Evolutionary conservation across 1,140 invertebrate species (phyloP).

Genomic region (Dreissena rostriformis): DNA sequence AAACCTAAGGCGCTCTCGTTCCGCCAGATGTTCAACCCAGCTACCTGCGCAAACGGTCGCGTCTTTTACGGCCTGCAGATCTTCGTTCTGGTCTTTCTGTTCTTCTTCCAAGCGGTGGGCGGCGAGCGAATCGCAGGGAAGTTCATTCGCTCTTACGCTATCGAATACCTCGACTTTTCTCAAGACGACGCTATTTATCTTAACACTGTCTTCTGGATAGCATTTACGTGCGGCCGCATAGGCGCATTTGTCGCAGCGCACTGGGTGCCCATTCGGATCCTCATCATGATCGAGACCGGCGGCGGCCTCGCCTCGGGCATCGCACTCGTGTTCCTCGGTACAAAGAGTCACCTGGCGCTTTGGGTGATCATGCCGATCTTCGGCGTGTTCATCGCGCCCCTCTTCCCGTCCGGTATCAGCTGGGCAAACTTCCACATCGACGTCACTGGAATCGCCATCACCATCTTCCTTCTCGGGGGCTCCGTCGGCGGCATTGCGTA

Average conservation of each 20-base stretch:
- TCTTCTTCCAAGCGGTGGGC: constrained; percentile 64
- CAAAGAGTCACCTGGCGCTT: constrained; percentile 40
- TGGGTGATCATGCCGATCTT: constrained; percentile 61
- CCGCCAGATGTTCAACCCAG: constrained; percentile 62
- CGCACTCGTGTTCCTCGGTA: constrained; percentile 58
- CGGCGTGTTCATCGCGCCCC: constrained; percentile 63
- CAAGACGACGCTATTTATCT: constrained; percentile 62
- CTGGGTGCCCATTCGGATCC: constrained; percentile 63
- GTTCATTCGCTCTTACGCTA: constrained; percentile 66
- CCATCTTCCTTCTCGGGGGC: constrained; percentile 61
- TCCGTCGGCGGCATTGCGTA: constrained; percentile 65
- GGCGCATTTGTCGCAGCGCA: constrained; percentile 59
- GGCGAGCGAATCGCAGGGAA: constrained; percentile 68
- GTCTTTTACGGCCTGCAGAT: constrained; percentile 61
- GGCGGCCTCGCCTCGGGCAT: constrained; percentile 55
- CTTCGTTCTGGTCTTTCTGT: constrained; percentile 66
- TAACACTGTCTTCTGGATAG: constrained; percentile 69
- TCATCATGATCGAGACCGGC: constrained; percentile 65
- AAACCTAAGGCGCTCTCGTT: constrained; percentile 10
- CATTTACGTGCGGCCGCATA: constrained; percentile 64
- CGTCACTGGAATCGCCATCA: constrained; percentile 65
- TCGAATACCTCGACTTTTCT: constrained; percentile 59
- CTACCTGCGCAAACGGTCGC: constrained; percentile 62
- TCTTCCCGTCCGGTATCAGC: constrained; percentile 66
- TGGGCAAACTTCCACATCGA: constrained; percentile 67